phyloP scores from a whole-genome alignment of 2,113 vertebrate species.

The Turdus rufiventris region DNA sequence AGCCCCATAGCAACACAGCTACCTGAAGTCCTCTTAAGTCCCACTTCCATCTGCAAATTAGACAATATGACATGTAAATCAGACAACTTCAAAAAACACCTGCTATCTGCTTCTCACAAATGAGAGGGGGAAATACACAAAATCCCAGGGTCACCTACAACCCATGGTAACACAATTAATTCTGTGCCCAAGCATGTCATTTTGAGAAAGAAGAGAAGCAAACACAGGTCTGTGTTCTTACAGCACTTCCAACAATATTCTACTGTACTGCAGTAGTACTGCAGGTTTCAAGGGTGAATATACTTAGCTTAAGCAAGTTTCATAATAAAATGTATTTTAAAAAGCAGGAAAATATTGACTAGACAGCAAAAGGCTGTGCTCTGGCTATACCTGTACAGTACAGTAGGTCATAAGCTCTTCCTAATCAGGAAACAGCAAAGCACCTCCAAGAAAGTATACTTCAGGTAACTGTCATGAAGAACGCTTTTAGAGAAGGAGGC shows the following conservation, averaged over 20 bases:
- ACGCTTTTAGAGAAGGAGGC: not conserved
- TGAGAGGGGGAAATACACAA: rapidly evolving
- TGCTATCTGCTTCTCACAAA: not conserved
- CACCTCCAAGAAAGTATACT: not conserved
- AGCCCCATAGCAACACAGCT: not conserved
- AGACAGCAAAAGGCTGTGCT: not conserved
- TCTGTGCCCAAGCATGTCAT: not conserved
- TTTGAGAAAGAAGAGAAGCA: not conserved
- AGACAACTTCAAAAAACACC: not conserved
- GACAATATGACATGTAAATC: rapidly evolving
- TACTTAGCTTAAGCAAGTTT: not conserved
- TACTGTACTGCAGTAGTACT: not conserved
- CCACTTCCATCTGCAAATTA: not conserved
- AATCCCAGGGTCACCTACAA: not conserved
- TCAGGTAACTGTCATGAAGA: not conserved
- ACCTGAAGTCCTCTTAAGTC: not conserved
- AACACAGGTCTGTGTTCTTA: not conserved
- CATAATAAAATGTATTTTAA: not conserved
- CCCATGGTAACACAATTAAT: not conserved
- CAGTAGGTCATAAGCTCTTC: not conserved
- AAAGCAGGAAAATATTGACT: not conserved
- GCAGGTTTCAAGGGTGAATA: not conserved
- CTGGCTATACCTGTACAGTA: not conserved
- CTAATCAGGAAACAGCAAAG: not conserved
- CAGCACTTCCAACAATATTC: not conserved